phyloP scores from a whole-genome alignment of 2,113 vertebrate genomes.

The Chascanopsetta lugubris region DNA sequence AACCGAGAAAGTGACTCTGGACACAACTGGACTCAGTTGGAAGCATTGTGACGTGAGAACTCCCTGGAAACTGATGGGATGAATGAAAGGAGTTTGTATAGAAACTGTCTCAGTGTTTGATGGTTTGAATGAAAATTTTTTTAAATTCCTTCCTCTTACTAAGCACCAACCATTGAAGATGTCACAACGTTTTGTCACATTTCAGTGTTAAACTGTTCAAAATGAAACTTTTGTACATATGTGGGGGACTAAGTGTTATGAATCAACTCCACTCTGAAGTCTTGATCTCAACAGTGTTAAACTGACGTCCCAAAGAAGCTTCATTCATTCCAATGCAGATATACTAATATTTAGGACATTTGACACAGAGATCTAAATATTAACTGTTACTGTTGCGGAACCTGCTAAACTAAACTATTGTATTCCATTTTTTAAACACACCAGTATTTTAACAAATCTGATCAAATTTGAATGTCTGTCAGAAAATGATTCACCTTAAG shows the following conservation, averaged over 20 bases:
- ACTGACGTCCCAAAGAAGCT: conserved; percentile 32
- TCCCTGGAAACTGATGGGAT: conserved; percentile 19
- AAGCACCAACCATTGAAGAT: background rate
- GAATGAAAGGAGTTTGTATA: background rate
- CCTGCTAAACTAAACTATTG: background rate
- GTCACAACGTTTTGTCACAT: conserved; percentile 3
- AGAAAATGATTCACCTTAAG: background rate
- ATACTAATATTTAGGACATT: conserved; percentile 9
- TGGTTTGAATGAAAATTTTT: conserved; percentile 19
- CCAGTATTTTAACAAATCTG: background rate
- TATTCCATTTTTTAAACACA: background rate
- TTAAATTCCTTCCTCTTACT: background rate
- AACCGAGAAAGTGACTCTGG: conserved; percentile 4
- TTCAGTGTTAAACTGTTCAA: conserved; percentile 21
- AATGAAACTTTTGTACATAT: background rate
- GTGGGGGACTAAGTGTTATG: conserved; percentile 20
- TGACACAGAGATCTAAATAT: conserved; percentile 1
- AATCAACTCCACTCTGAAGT: conserved; percentile 11
- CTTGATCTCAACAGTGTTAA: conserved; percentile 1
- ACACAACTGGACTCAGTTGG: background rate
- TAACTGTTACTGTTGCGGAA: background rate
- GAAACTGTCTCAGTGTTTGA: conserved; percentile 10
- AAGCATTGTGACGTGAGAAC: conserved; percentile 1
- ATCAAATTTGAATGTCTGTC: background rate
- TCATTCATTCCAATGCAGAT: conserved; percentile 17